These are phyloP conservation scores for Cephalotes varians DNA, from an alignment of 2,888 invertebrate genomes.

Conservation along the genomic window DNA sequence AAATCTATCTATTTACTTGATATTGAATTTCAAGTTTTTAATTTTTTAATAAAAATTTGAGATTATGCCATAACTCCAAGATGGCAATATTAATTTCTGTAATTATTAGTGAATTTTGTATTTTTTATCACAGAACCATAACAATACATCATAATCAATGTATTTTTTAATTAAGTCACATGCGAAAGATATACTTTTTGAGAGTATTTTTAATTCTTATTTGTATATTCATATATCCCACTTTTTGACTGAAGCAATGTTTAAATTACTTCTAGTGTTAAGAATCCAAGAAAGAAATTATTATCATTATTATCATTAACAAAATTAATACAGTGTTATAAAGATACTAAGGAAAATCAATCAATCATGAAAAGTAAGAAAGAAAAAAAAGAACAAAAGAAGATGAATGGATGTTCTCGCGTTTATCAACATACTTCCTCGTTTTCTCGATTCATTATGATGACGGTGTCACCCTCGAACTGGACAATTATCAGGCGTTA, in stretches of 20 bases:
- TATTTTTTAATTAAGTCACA: background rate
- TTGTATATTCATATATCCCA: background rate
- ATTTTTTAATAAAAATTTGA: no score
- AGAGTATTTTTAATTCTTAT: background rate
- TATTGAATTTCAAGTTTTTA: no score
- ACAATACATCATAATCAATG: background rate
- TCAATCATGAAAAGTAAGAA: background rate
- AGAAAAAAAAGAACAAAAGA: background rate
- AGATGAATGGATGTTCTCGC: background rate
- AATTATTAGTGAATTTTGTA: background rate
- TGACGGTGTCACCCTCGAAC: background rate
- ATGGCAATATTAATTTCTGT: background rate
- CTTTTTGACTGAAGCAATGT: background rate
- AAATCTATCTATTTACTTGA: no score
- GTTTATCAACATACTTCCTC: conserved; percentile 80
- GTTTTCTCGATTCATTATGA: conserved; percentile 83
- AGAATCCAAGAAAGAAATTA: background rate
- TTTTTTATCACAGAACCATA: background rate
- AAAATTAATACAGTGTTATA: background rate
- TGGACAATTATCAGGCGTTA: conserved; percentile 24
- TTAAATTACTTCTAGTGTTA: background rate
- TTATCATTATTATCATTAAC: background rate
- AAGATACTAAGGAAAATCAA: background rate
- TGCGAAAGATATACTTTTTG: background rate
- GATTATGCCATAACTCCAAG: no score